A percentile compares a stretch with the other conserved stretches of the same genome.
Evolutionary conservation across 1,140 invertebrate species (phyloP).

Genomic region (Scaptodrosophila lebanonensis): DNA sequence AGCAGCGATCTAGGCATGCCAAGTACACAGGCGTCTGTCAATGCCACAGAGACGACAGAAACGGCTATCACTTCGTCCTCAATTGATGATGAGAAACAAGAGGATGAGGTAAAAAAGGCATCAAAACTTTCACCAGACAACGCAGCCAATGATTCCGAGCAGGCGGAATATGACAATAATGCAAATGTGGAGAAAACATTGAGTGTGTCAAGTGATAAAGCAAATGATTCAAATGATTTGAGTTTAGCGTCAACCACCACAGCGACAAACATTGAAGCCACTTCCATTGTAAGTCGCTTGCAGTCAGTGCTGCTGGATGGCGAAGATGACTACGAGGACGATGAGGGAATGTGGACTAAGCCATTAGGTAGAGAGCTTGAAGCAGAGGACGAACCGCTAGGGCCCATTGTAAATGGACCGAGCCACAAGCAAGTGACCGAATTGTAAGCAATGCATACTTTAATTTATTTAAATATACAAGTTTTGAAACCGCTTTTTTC

Average conservation of each 20-base stretch:
- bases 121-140: not conserved
- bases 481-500: too few relatives aligned
- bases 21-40: not conserved
- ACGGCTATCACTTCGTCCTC: constrained; percentile 2
- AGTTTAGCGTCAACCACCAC: constrained; percentile 11
- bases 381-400: constrained; percentile 15
- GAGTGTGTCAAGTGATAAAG: constrained; percentile 31
- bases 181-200: constrained; percentile 67
- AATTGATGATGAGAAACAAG: not conserved
- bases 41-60: constrained; percentile 10
- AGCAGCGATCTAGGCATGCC: constrained; percentile 60
- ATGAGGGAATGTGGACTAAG: constrained; percentile 75
- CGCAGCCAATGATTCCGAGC: constrained; percentile 29
- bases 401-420: constrained; percentile 51
- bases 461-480: not conserved
- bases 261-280: constrained; percentile 19
- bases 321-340: constrained; percentile 71
- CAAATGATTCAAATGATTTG: constrained; percentile 32
- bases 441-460: constrained; percentile 44
- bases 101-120: not conserved
- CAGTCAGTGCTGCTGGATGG: constrained; percentile 64
- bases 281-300: constrained; percentile 54
- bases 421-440: constrained; percentile 43
- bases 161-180: constrained; percentile 72
- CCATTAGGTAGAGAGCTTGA: constrained; percentile 47